Percentiles rank a stretch among this genome's conserved stretches.
phyloP scores from a whole-genome alignment of 2,797 vertebrate genomes.

The Chaenodraco wilsoni region DNA sequence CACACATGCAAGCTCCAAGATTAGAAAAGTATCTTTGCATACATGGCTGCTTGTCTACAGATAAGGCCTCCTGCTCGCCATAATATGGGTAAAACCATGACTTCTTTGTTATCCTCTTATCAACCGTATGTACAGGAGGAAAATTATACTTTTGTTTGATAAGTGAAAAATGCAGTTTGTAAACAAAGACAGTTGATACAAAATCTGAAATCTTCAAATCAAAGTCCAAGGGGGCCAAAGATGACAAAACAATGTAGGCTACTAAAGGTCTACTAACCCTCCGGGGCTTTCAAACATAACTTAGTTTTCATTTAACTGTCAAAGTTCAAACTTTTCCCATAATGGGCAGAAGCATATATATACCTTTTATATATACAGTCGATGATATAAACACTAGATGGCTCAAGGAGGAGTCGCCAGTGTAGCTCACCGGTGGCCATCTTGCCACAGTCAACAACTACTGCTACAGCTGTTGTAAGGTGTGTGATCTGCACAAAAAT shows the following conservation, averaged over 20 bases:
- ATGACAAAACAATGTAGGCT: neutral
- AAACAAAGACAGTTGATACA: conserved; percentile 12
- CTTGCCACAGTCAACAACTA: too few relatives aligned
- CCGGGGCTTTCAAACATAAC: neutral
- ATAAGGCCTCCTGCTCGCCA: conserved; percentile 26
- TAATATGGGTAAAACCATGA: conserved; percentile 29
- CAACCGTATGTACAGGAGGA: neutral
- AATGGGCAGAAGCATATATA: too few relatives aligned
- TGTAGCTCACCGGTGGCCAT: too few relatives aligned
- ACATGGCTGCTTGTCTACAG: neutral
- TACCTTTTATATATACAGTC: too few relatives aligned
- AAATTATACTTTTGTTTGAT: neutral
- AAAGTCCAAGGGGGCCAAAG: neutral
- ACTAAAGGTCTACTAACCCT: neutral
- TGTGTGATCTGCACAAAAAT: too few relatives aligned
- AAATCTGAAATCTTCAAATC: conserved; percentile 1
- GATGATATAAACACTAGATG: too few relatives aligned
- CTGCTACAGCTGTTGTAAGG: too few relatives aligned
- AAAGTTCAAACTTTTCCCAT: neutral
- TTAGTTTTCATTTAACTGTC: neutral
- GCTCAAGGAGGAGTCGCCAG: too few relatives aligned
- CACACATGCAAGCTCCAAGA: neutral
- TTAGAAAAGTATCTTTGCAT: neutral
- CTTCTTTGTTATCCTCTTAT: conserved; percentile 20
- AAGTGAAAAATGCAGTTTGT: conserved; percentile 18